Evolutionary conservation across 2,797 vertebrate genomes (phyloP), one percentile per base, ranked within the genome.

Genomic region (Paratrypauchen microcephalus): DNA sequence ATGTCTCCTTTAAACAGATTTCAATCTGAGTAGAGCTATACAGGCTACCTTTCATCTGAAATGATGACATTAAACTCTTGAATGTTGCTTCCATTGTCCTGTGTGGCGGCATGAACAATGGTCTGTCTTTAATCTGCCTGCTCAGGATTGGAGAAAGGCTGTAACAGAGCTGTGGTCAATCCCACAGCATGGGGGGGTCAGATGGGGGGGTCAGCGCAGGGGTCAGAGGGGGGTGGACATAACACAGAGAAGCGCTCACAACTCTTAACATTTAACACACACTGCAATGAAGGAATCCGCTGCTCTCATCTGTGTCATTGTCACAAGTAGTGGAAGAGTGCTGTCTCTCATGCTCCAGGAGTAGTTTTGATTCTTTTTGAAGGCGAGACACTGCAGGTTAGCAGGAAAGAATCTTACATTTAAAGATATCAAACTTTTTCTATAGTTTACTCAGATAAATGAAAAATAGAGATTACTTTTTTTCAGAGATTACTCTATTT

Each of bases 41-140:
- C 30, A 32, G 30, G 30, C 39, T 18, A 18, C 45, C 45, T 15
- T 47, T 4, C 16, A 19, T 50, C 48, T 50, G 18, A 50, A 50
- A 50, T 50, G n/a, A 52, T 21, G 50, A 21, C 50, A 52, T 52
- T 9, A 52, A 48, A 18, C 18, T 48, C 18, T 6, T 18, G 47
- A 50, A 7, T 50, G 48, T n/a, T 18, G n/a, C 24, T 28, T 24
- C 6, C 55, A 24, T 24, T 28, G 24, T 15, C 55, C 5, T 57
- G 16, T 36, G 19, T 59, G 28, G 30, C 36, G 28, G 15, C 57
- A n/a, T 61, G 59, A 61, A 61, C 32, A 61, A 61, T 61, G 5
- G 18, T 15, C n/a, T 61, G 19, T 61, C 59, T 61, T 61, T 61
- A 61, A 61, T 61, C 59, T 39, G 59, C 32, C 59, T 23, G 32